Percentiles rank a stretch among this genome's conserved stretches.
These are phyloP conservation scores for Dichetophora obliterata DNA, from an alignment of 2,888 invertebrate species.

Conservation along the genomic window DNA sequence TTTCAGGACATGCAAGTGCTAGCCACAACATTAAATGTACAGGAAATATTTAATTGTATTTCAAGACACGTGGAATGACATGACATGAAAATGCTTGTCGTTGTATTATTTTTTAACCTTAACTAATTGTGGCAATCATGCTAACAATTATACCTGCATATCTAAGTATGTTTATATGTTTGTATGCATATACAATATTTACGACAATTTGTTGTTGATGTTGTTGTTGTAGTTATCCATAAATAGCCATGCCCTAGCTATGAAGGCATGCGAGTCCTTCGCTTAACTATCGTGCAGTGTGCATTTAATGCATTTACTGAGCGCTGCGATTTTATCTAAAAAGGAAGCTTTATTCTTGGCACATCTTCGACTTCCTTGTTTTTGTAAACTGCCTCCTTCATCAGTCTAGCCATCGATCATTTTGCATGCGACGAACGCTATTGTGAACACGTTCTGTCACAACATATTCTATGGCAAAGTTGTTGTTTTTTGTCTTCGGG, in stretches of 20 bases:
- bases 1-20: neutral
- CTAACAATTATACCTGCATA: neutral
- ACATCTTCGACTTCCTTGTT: neutral
- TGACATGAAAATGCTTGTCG: constrained; percentile 23
- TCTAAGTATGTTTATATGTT: neutral
- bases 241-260: too few relatives aligned
- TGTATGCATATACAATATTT: neutral
- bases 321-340: neutral
- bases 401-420: constrained; percentile 14
- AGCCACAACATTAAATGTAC: neutral
- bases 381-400: neutral
- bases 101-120: neutral
- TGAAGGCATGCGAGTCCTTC: constrained; percentile 1
- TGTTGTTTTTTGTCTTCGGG: neutral
- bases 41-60: neutral
- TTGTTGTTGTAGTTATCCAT: too few relatives aligned
- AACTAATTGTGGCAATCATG: neutral
- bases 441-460: constrained; percentile 32
- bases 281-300: neutral
- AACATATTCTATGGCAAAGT: neutral
- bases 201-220: neutral
- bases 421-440: neutral
- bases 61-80: constrained; percentile 7
- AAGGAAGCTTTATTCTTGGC: neutral
- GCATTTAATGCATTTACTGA: neutral